A percentile compares a stretch with the other conserved stretches of the same genome.
Conservation (phyloP, 2,113 vertebrate genomes). For the Anolis carolinensis region DNA sequence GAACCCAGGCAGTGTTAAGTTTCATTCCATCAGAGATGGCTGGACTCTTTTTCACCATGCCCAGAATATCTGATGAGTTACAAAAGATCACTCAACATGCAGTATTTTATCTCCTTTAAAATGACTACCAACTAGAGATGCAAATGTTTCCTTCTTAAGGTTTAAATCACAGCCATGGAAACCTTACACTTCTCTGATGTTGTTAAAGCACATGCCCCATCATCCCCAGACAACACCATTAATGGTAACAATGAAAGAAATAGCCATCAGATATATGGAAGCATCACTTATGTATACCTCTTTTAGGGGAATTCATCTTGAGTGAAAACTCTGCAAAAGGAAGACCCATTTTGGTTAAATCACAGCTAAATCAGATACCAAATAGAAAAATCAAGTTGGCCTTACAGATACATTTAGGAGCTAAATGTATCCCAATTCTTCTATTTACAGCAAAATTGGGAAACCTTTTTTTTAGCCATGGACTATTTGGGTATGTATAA, state of each 20-base stretch:
- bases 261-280: not conserved
- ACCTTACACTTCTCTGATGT: too few relatives aligned
- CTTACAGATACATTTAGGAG: too few relatives aligned
- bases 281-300: too few relatives aligned
- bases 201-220: not conserved
- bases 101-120: not conserved
- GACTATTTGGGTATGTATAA: too few relatives aligned
- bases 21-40: constrained; percentile 33
- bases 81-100: not conserved
- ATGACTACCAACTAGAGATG: not conserved
- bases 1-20: constrained; percentile 19
- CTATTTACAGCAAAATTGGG: not conserved
- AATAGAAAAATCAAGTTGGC: not conserved
- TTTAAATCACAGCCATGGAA: not conserved
- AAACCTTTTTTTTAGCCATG: too few relatives aligned
- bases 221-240: not conserved
- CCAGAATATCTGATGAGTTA: not conserved
- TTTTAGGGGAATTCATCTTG: not conserved
- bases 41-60: not conserved
- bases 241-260: not conserved
- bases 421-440: not conserved
- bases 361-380: too few relatives aligned
- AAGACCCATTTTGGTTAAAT: not conserved
- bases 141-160: not conserved
- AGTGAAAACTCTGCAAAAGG: constrained; percentile 3